phyloP scores from a whole-genome alignment of 1,140 invertebrate genomes.

The Bombus turneri region DNA sequence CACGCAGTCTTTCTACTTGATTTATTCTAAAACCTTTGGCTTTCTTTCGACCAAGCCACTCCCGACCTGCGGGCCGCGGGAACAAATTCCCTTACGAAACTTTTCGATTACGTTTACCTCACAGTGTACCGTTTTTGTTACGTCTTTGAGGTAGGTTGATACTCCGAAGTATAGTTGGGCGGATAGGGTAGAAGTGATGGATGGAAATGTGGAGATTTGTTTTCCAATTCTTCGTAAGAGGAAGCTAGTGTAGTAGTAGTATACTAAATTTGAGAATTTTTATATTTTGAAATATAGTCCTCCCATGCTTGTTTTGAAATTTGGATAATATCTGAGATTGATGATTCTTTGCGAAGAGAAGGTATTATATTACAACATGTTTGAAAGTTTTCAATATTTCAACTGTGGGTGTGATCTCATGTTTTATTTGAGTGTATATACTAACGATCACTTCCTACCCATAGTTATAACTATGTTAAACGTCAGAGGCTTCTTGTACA shows the following conservation, averaged over 20 bases:
- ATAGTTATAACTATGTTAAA: neutral
- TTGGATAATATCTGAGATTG: no score
- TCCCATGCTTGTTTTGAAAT: no score
- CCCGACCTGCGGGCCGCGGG: neutral
- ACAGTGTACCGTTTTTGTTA: neutral
- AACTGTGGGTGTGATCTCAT: neutral
- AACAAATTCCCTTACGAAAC: constrained; percentile 56
- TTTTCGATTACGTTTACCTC: neutral
- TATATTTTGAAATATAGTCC: no score
- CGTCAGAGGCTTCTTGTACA: neutral
- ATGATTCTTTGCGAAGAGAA: neutral
- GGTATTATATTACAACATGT: neutral
- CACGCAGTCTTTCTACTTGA: constrained; percentile 69
- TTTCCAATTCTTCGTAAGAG: neutral
- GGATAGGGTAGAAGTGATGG: neutral
- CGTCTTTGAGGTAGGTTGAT: neutral
- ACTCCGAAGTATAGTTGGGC: neutral
- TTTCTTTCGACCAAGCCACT: constrained; percentile 26
- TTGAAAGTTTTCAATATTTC: neutral
- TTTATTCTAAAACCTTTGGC: constrained; percentile 65
- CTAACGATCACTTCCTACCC: neutral
- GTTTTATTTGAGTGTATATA: neutral
- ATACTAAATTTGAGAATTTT: no score
- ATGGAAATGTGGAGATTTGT: neutral
- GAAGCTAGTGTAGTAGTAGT: no score